These are phyloP conservation scores for Papio anubis DNA, from an alignment of 2,113 vertebrate genomes.

Conservation along the genomic window DNA sequence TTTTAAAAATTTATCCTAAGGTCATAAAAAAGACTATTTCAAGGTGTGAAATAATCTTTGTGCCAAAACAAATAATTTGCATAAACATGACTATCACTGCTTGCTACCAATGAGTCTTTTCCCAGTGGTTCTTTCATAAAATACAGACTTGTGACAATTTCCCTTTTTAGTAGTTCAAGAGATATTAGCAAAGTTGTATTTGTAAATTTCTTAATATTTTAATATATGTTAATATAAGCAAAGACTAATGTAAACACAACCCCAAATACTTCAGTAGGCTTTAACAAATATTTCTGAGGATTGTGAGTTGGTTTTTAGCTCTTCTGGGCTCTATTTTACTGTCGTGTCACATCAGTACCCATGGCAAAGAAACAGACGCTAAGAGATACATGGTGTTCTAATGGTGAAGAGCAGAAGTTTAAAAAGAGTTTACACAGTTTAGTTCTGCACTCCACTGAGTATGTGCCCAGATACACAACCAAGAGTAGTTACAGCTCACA, in stretches of 20 bases:
- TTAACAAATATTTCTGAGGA: constrained; percentile 6
- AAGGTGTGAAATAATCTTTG: not conserved
- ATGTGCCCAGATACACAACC: not conserved
- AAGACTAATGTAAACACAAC: not conserved
- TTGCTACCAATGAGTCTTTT: not conserved
- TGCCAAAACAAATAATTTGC: not conserved
- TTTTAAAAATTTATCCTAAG: not conserved
- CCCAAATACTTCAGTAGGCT: not conserved
- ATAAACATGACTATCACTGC: not conserved
- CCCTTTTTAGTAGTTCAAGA: not conserved
- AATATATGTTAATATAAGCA: not conserved
- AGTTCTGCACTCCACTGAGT: not conserved
- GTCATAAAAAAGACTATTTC: not conserved
- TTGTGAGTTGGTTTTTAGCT: constrained; percentile 2
- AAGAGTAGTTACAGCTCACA: not conserved
- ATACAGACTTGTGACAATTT: not conserved
- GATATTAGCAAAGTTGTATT: not conserved
- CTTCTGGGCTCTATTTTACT: not conserved
- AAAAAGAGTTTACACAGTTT: not conserved
- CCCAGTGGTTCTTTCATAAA: not conserved
- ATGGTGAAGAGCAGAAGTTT: not conserved
- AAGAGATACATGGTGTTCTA: not conserved
- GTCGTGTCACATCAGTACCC: not conserved
- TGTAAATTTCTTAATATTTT: not conserved
- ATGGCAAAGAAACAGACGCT: not conserved